Percentiles rank a stretch among this genome's conserved stretches.
Conservation (phyloP, 2,888 invertebrate species). For the Drosophila siamana region DNA sequence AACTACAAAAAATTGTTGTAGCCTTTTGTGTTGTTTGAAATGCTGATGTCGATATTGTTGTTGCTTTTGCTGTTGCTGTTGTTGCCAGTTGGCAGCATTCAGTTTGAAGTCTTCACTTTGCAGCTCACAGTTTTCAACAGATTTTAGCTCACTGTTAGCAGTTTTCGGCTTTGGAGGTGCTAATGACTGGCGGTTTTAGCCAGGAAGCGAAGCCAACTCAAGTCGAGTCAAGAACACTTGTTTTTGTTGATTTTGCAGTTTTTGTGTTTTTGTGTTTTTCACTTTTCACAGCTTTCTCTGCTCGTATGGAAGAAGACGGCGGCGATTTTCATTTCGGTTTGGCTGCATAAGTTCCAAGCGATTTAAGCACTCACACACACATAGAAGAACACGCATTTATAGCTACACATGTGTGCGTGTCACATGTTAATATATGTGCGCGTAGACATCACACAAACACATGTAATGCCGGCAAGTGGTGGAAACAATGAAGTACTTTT, state of each 20-base stretch:
- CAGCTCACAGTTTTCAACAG: conserved; percentile 8
- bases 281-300: conserved; percentile 7
- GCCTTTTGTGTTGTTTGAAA: conserved; percentile 23
- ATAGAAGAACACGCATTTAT: not conserved
- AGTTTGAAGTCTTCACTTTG: conserved; percentile 11
- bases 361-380: conserved; percentile 33
- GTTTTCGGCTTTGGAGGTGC: conserved; percentile 32
- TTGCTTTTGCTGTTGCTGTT: conserved; percentile 7
- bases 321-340: conserved; percentile 24
- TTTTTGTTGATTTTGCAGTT: conserved; percentile 8
- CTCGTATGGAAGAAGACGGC: too few relatives aligned
- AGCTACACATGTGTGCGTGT: conserved; percentile 29
- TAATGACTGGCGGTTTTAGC: conserved; percentile 40
- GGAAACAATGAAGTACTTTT: conserved; percentile 62
- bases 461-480: conserved; percentile 21
- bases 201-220: conserved; percentile 27
- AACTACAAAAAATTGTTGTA: conserved; percentile 21
- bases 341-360: conserved; percentile 41
- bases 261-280: not conserved
- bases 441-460: conserved; percentile 4
- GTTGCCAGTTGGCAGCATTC: conserved; percentile 14
- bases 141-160: not conserved
- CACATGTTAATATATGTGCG: not conserved
- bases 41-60: conserved; percentile 1
- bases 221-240: conserved; percentile 7